phyloP scores from a whole-genome alignment of 1,140 invertebrate genomes.

The Euschistus heros region DNA sequence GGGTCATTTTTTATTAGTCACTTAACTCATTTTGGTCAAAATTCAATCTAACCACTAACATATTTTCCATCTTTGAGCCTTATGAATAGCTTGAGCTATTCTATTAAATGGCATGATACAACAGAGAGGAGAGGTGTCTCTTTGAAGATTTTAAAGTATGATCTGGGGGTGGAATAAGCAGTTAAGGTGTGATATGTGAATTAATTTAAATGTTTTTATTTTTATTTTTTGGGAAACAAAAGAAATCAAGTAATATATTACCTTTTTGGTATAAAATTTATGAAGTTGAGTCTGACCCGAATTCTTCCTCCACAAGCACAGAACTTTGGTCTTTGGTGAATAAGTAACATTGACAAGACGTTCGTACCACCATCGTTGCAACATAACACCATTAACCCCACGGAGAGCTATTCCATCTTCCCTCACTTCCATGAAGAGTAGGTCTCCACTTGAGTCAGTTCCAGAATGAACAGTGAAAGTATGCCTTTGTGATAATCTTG shows the following conservation, averaged over 20 bases:
- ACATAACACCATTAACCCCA: conserved; percentile 85
- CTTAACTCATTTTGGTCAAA: too few relatives aligned
- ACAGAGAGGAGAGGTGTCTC: too few relatives aligned
- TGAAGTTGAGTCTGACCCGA: conserved; percentile 87
- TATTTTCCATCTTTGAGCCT: too few relatives aligned
- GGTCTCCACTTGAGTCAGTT: conserved; percentile 76
- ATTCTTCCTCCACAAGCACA: conserved; percentile 89
- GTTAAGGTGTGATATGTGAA: too few relatives aligned
- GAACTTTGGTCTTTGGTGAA: conserved; percentile 92
- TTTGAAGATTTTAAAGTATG: too few relatives aligned
- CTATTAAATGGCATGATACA: too few relatives aligned
- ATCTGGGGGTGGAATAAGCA: too few relatives aligned
- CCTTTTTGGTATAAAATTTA: conserved; percentile 99
- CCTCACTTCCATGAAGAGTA: conserved; percentile 90
- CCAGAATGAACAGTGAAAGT: conserved; percentile 96
- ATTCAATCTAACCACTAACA: too few relatives aligned
- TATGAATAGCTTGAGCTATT: too few relatives aligned
- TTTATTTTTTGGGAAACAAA: neutral
- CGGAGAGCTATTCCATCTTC: conserved; percentile 36
- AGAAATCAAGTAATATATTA: conserved; percentile 35
- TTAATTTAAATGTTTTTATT: too few relatives aligned
- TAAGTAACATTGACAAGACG: conserved; percentile 98
- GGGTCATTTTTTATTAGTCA: too few relatives aligned
- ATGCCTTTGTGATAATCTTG: conserved; percentile 86
- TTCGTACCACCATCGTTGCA: conserved; percentile 99